Evolutionary conservation across 2,888 invertebrate species (phyloP).

Genomic region (Zhuqinia jingwanae): DNA sequence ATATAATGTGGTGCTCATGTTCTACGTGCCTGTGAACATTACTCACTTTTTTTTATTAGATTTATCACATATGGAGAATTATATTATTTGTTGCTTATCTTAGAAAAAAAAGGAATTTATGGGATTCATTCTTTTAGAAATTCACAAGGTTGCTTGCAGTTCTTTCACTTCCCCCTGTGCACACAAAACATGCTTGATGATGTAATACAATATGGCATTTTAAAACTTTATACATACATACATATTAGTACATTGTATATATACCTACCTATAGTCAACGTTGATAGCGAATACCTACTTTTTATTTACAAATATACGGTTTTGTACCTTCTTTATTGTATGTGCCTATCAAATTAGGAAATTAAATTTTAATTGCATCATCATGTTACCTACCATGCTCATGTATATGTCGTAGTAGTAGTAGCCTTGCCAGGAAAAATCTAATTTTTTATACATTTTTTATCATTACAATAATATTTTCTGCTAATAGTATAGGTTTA

Average conservation of each 20-base stretch:
- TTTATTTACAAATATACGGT: conserved; percentile 16
- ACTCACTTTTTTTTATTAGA: neutral
- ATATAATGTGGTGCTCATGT: conserved; percentile 14
- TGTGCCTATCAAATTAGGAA: conserved; percentile 40
- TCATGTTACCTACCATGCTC: conserved; percentile 10
- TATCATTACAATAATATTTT: conserved; percentile 30
- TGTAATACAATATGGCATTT: too few species aligned
- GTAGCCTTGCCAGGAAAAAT: neutral
- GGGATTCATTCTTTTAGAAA: too few species aligned
- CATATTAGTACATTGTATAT: neutral
- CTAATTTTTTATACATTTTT: conserved; percentile 39
- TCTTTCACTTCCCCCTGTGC: too few species aligned
- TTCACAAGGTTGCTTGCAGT: too few species aligned
- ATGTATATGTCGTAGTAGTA: too few species aligned
- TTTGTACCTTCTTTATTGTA: neutral
- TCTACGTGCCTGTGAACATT: conserved; percentile 34
- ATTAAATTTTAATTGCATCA: conserved; percentile 55
- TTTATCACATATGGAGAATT: conserved; percentile 24
- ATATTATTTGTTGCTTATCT: conserved; percentile 23
- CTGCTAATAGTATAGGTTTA: neutral
- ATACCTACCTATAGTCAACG: neutral
- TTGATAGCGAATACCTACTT: neutral
- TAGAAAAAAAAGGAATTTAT: neutral
- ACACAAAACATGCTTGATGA: too few species aligned
- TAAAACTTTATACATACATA: too few species aligned